Percentiles rank a stretch among this genome's conserved stretches.
Evolutionary conservation across 2,797 vertebrate species (phyloP).

Genomic region (Phalanger gymnotis): DNA sequence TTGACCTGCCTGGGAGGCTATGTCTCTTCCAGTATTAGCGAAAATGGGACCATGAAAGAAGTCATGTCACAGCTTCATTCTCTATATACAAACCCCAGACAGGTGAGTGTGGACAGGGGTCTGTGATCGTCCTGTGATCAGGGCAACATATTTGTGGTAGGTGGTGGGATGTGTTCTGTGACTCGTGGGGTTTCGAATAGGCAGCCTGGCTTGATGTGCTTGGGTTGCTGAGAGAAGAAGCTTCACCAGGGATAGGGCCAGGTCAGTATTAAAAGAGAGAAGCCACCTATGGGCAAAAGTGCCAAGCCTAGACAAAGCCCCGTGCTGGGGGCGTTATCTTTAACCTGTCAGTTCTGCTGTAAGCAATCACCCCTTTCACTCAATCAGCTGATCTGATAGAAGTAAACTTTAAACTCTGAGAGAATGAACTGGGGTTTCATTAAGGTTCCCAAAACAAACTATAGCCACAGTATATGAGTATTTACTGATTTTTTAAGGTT

Average conservation of each 20-base stretch:
- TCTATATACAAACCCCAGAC: constrained; percentile 66
- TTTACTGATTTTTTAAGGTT: neutral
- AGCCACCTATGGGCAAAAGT: neutral
- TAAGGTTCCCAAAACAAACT: neutral
- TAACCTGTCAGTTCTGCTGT: neutral
- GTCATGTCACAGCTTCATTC: constrained; percentile 66
- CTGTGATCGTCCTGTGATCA: neutral
- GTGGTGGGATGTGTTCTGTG: neutral
- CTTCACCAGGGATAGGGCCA: neutral
- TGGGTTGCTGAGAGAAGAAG: neutral
- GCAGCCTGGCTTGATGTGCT: neutral
- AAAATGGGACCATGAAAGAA: neutral
- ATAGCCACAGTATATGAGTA: neutral
- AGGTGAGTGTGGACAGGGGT: constrained; percentile 55
- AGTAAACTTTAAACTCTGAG: neutral
- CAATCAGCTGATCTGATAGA: neutral
- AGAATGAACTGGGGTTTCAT: neutral
- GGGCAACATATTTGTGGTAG: neutral
- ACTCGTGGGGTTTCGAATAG: neutral
- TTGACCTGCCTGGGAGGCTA: constrained; percentile 63
- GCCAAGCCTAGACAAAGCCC: neutral
- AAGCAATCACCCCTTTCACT: neutral
- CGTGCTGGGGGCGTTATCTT: too few species aligned
- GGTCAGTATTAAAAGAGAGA: neutral
- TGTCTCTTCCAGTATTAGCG: neutral